Percentiles rank a stretch among this genome's conserved stretches.
These are phyloP conservation scores for Cetonia aurata DNA, from an alignment of 2,888 invertebrate genomes.

Conservation along the genomic window DNA sequence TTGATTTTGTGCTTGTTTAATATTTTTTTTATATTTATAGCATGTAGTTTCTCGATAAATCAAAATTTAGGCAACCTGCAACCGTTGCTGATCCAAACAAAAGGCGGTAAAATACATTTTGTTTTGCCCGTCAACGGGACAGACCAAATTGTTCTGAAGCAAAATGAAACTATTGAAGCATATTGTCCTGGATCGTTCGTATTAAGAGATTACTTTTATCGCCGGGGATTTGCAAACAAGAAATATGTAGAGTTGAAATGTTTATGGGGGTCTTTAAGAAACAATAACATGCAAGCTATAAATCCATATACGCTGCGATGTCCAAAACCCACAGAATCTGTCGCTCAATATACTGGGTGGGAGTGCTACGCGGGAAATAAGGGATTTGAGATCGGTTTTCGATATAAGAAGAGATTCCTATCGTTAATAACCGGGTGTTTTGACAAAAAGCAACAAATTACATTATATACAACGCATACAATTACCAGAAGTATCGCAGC, in stretches of 20 bases:
- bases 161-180: slow-evolving; percentile 46
- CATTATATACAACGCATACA: slow-evolving; percentile 69
- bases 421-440: slow-evolving; percentile 70
- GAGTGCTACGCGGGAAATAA: slow-evolving; percentile 64
- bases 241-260: background rate
- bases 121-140: slow-evolving; percentile 47
- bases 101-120: slow-evolving; percentile 46
- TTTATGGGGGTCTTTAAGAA: background rate
- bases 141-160: slow-evolving; percentile 46
- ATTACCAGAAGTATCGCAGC: slow-evolving; percentile 66
- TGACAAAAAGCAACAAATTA: slow-evolving; percentile 67
- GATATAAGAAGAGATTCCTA: slow-evolving; percentile 66
- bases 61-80: slow-evolving; percentile 71
- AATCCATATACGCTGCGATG: background rate
- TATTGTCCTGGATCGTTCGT: slow-evolving; percentile 51
- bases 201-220: slow-evolving; percentile 52
- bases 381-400: slow-evolving; percentile 68
- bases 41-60: slow-evolving; percentile 67
- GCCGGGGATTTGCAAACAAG: slow-evolving; percentile 58
- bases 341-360: slow-evolving; percentile 64
- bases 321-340: slow-evolving; percentile 37
- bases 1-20: no score
- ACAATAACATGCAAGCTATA: background rate
- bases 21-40: slow-evolving; percentile 37
- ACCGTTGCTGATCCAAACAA: slow-evolving; percentile 69